Evolutionary conservation across 2,113 vertebrate genomes (phyloP), one percentile per base, ranked within the genome.

Genomic region (Vidua macroura): DNA sequence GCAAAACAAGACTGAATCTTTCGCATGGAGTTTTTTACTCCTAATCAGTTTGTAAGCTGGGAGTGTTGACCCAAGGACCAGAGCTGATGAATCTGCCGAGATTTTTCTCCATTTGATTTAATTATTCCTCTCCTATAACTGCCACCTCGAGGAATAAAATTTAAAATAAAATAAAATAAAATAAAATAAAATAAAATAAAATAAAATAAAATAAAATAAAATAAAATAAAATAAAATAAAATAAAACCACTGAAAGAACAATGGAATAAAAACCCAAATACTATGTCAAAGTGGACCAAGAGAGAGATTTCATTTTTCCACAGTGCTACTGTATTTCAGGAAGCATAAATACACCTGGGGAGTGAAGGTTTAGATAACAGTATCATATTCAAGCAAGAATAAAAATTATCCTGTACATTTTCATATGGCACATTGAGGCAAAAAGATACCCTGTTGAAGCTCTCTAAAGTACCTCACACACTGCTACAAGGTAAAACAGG

Each of bases 1-100:
- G 44, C 76, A 86, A 80, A 93, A 93, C 86, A 93, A 68, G 64
- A n/a, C 66, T 83, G 62, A 52, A 80, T 88, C 49, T 28, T 78
- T 67, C 7, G 4, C 39, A 27, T 7, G 6, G 75, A 88, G 39
- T 23, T 35, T 79, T 88, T 93, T 55, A 21, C 67, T 95, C 58
- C 66, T 62, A 41, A 56, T 79, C 10, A 1, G 67, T 74, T 95
- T 1, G 0, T n/a, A 83, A 94, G 67, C 56, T 63, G 52, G 15
- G 75, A 94, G 83, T 1, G 3, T n/a, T 83, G 72, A 92, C 85
- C 92, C 37, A 72, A 86, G 35, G 44, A 84, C 25, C 17, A 73
- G 37, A 31, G 41, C 7, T 88, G 83, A 77, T 79, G 70, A 92
- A 90, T 60, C 55, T 85, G 39, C 66, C 2, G 1, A 6, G 62